phyloP scores from a whole-genome alignment of 1,140 invertebrate genomes.

The Araneus ventricosus region DNA sequence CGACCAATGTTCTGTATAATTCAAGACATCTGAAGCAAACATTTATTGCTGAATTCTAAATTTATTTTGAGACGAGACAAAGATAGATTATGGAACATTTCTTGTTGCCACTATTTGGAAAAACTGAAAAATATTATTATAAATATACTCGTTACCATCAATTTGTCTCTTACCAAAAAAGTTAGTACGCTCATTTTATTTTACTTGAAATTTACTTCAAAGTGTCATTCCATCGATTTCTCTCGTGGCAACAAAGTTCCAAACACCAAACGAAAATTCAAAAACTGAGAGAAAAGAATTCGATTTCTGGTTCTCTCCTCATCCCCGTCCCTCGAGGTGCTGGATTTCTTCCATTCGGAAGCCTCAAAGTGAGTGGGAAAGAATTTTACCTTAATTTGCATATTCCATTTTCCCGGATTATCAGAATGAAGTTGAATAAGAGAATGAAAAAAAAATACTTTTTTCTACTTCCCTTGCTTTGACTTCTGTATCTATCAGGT shows the following conservation, averaged over 20 bases:
- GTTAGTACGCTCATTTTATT: too few relatives aligned
- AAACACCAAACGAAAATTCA: conserved; percentile 29
- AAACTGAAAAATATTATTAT: too few relatives aligned
- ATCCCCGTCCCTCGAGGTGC: not conserved
- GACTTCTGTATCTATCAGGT: conserved; percentile 11
- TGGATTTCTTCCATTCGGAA: conserved; percentile 51
- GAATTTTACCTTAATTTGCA: conserved; percentile 59
- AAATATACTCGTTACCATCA: too few relatives aligned
- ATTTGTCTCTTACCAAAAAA: too few relatives aligned
- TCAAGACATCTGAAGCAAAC: too few relatives aligned
- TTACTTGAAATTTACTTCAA: not conserved
- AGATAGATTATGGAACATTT: too few relatives aligned
- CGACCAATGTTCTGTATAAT: too few relatives aligned
- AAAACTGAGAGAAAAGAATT: conserved; percentile 1
- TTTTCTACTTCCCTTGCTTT: not conserved
- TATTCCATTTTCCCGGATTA: conserved; percentile 66
- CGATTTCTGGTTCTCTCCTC: not conserved
- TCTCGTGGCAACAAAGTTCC: not conserved
- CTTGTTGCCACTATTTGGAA: too few relatives aligned
- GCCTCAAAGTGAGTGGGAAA: conserved; percentile 67
- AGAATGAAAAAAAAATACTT: not conserved
- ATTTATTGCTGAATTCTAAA: too few relatives aligned
- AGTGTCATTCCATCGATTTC: not conserved
- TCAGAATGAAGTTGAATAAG: conserved; percentile 47
- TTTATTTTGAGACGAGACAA: too few relatives aligned